Evolutionary conservation across 2,888 invertebrate genomes (phyloP).

Genomic region (Beris chalybata): DNA sequence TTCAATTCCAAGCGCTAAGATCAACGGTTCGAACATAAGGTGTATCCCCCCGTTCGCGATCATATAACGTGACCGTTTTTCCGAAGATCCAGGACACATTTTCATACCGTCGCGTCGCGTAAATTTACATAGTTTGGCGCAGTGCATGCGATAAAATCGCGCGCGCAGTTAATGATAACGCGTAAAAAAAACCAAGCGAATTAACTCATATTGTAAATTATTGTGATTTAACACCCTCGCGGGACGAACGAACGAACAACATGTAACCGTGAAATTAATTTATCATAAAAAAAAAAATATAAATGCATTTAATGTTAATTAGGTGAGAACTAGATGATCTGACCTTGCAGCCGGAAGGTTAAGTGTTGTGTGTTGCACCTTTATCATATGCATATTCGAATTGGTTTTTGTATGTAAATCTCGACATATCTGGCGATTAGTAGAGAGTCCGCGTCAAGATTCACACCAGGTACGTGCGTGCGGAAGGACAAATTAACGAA

Average conservation of each 20-base stretch:
- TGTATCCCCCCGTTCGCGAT: slow-evolving; percentile 21
- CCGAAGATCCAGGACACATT: too few relatives aligned
- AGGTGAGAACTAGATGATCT: slow-evolving; percentile 19
- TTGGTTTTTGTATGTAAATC: slow-evolving; percentile 29
- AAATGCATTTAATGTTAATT: slow-evolving; percentile 31
- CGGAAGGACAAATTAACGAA: slow-evolving; percentile 7
- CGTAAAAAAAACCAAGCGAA: too few relatives aligned
- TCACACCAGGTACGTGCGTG: slow-evolving; percentile 17
- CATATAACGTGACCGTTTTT: slow-evolving; percentile 9
- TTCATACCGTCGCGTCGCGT: too few relatives aligned
- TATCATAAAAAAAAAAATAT: not conserved
- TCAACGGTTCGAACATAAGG: slow-evolving; percentile 24
- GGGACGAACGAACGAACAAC: not conserved
- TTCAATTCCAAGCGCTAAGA: slow-evolving; percentile 16
- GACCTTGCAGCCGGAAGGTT: slow-evolving; percentile 28
- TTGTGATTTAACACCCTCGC: too few relatives aligned
- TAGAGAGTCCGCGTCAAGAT: not conserved
- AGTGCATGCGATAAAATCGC: too few relatives aligned
- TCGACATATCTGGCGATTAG: slow-evolving; percentile 17
- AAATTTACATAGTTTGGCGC: too few relatives aligned
- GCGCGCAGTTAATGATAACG: too few relatives aligned
- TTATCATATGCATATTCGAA: slow-evolving; percentile 9
- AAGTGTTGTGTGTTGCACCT: slow-evolving; percentile 22
- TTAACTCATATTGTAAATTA: too few relatives aligned
- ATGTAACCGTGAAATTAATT: slow-evolving; percentile 28